These are phyloP conservation scores for Myiotriccus ornatus DNA, from an alignment of 2,797 vertebrate species.

Conservation along the genomic window DNA sequence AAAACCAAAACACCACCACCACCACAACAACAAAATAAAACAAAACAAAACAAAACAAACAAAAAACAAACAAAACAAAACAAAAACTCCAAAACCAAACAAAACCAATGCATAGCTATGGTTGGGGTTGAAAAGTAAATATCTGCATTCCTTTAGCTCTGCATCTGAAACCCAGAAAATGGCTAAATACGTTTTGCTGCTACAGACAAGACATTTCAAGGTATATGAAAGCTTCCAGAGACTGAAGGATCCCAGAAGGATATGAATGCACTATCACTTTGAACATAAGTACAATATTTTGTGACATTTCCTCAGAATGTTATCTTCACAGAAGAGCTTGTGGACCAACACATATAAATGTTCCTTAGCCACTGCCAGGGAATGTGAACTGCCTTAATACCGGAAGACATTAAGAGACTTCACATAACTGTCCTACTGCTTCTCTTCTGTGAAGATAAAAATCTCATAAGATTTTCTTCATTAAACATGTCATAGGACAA, in stretches of 20 bases:
- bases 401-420: not conserved
- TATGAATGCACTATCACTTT: not conserved
- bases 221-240: not conserved
- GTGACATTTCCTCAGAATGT: not conserved
- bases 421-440: not conserved
- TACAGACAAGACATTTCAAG: not conserved
- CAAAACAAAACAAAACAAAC: fast-evolving
- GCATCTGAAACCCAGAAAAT: not conserved
- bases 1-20: no score
- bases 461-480: not conserved
- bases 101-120: not conserved
- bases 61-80: not conserved
- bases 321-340: not conserved
- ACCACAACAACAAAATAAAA: not conserved
- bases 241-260: not conserved
- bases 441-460: not conserved
- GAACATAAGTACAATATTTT: not conserved
- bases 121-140: not conserved
- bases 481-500: not conserved
- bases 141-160: not conserved
- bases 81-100: not conserved
- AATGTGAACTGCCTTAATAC: fast-evolving
- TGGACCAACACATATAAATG: not conserved
- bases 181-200: not conserved
- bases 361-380: not conserved